Percentiles rank a stretch among this genome's conserved stretches.
phyloP scores from a whole-genome alignment of 23 tunicate genomes.

The Oikopleura dioica region DNA sequence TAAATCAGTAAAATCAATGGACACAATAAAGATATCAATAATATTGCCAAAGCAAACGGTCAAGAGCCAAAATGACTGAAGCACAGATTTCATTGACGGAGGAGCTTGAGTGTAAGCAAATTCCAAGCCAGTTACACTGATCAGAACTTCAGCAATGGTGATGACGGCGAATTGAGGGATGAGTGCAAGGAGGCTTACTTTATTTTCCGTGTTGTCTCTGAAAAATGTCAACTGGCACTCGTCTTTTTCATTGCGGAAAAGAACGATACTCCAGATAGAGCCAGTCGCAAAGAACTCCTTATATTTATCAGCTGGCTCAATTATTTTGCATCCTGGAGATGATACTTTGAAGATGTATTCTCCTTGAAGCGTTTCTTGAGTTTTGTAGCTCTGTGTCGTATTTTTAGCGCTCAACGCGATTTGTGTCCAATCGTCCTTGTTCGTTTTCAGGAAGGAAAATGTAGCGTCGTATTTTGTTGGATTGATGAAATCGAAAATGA shows the following conservation, averaged over 20 bases:
- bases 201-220: neutral
- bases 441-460: too few relatives aligned
- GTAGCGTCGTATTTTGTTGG: too few relatives aligned
- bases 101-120: constrained; percentile 32
- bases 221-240: neutral
- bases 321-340: too few relatives aligned
- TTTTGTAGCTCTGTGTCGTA: too few relatives aligned
- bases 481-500: too few relatives aligned
- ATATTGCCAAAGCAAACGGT: constrained; percentile 95
- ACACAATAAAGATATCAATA: constrained; percentile 61
- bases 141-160: neutral
- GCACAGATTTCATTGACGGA: constrained; percentile 88
- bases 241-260: neutral
- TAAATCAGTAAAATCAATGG: neutral
- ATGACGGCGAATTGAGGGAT: constrained; percentile 11
- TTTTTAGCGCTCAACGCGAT: too few relatives aligned
- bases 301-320: too few relatives aligned
- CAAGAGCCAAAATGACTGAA: constrained; percentile 71
- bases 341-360: too few relatives aligned
- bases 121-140: constrained; percentile 5
- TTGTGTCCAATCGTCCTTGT: too few relatives aligned
- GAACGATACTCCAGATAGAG: too few relatives aligned
- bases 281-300: too few relatives aligned
- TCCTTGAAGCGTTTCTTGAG: too few relatives aligned
- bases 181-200: neutral